Percentiles rank a stretch among this genome's conserved stretches.
These are phyloP conservation scores for Drosophila kikkawai DNA, from an alignment of 1,140 invertebrate species.

Conservation along the genomic window DNA sequence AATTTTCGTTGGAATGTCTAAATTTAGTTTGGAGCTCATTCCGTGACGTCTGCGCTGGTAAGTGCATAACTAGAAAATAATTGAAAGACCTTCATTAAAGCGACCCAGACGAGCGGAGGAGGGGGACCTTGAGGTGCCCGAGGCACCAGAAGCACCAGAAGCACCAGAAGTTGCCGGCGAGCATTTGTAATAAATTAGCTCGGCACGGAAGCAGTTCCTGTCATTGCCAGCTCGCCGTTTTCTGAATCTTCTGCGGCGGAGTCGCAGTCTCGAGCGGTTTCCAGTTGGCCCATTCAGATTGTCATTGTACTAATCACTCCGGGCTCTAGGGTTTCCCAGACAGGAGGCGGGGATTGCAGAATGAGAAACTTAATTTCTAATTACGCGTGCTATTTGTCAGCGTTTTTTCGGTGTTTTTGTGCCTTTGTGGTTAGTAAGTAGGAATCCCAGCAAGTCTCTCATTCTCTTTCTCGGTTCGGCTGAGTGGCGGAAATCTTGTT, in stretches of 20 bases:
- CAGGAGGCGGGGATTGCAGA: conserved; percentile 17
- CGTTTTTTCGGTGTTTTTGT: conserved; percentile 57
- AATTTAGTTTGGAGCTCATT: conserved; percentile 51
- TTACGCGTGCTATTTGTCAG: conserved; percentile 81
- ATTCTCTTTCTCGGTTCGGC: conserved; percentile 16
- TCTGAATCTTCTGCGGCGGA: conserved; percentile 13
- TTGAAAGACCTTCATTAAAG: conserved; percentile 56
- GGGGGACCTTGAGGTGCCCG: neutral
- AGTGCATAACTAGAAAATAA: conserved; percentile 54
- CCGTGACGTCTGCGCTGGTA: conserved; percentile 26
- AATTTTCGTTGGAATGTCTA: conserved; percentile 22
- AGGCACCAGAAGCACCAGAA: conserved; percentile 23
- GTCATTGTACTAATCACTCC: conserved; percentile 64
- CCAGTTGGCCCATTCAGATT: conserved; percentile 57
- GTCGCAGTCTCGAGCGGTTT: conserved; percentile 44
- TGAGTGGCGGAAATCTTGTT: conserved; percentile 77
- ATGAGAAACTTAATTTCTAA: conserved; percentile 77
- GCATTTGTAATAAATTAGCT: conserved; percentile 61
- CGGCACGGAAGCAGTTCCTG: conserved; percentile 60
- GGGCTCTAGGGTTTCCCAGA: neutral
- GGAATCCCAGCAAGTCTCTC: conserved; percentile 9
- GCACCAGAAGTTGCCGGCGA: conserved; percentile 37
- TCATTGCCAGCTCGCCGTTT: conserved; percentile 51
- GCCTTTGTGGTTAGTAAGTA: conserved; percentile 11
- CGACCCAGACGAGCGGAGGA: conserved; percentile 17